These are phyloP conservation scores for Prunella fulvescens DNA, from an alignment of 2,113 vertebrate species.

Conservation along the genomic window DNA sequence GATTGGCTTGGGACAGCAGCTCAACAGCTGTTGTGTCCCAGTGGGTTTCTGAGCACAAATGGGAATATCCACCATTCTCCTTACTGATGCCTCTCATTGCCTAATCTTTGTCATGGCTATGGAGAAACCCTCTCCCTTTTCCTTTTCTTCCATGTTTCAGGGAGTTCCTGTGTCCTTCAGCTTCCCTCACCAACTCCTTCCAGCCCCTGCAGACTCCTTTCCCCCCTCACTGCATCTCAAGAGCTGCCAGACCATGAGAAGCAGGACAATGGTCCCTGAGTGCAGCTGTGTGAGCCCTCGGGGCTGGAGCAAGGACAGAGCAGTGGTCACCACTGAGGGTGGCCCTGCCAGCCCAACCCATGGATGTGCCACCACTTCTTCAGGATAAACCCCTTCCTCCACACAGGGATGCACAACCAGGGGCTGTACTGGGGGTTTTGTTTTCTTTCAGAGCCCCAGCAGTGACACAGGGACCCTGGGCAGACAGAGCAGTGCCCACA, in stretches of 20 bases:
- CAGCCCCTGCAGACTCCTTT: background rate
- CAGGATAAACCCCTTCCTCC: background rate
- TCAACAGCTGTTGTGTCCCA: background rate
- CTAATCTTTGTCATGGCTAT: background rate
- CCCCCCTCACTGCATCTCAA: background rate
- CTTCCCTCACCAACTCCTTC: background rate
- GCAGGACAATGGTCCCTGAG: fast-evolving
- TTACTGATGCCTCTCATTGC: fast-evolving
- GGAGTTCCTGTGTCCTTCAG: background rate
- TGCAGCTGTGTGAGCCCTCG: fast-evolving
- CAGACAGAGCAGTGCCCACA: background rate
- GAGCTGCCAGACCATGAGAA: background rate
- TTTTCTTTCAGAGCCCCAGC: background rate
- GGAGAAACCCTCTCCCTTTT: background rate
- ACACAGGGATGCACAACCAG: background rate
- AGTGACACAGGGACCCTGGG: fast-evolving
- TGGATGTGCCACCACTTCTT: fast-evolving
- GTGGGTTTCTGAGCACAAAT: background rate
- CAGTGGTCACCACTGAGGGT: fast-evolving
- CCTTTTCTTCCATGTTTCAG: background rate
- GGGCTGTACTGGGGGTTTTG: background rate
- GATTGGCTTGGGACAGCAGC: background rate
- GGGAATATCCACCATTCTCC: background rate
- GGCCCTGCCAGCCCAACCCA: background rate
- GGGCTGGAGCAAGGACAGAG: background rate